These are phyloP conservation scores for Oxyura jamaicensis DNA, from an alignment of 2,113 vertebrate genomes.

Conservation along the genomic window DNA sequence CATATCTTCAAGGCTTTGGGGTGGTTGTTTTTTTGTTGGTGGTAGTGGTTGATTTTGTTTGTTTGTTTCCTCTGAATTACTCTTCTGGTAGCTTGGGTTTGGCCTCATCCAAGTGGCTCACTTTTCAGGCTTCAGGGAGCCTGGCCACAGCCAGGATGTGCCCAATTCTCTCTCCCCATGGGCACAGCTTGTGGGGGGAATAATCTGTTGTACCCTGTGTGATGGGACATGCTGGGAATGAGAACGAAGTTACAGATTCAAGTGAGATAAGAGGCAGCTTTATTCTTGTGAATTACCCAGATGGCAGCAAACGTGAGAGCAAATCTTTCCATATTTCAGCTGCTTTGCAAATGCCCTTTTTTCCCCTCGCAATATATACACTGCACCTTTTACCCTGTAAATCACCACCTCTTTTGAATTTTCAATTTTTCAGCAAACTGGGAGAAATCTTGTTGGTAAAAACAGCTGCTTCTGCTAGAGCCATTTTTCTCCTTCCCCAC, in stretches of 20 bases:
- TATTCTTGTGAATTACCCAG: neutral
- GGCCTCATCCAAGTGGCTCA: fast-evolving
- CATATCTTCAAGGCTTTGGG: neutral
- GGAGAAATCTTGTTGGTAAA: neutral
- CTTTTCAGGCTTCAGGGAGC: neutral
- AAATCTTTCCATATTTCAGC: neutral
- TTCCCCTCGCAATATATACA: fast-evolving
- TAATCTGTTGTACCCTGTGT: neutral
- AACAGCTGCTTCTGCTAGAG: neutral
- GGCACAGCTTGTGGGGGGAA: fast-evolving
- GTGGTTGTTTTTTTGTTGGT: neutral
- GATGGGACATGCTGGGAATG: neutral
- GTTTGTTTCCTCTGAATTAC: neutral
- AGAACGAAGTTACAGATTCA: neutral
- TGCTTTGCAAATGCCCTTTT: neutral
- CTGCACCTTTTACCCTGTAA: neutral
- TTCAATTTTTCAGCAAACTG: neutral
- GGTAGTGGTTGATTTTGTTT: neutral
- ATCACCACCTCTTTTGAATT: neutral
- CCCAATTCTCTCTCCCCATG: neutral
- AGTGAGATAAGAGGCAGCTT: neutral
- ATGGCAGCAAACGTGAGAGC: neutral
- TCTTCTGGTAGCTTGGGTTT: neutral
- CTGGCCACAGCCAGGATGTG: neutral
- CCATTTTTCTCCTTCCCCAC: neutral